Evolutionary conservation across 2,888 invertebrate species (phyloP), one percentile per base, ranked within the genome.

Genomic region (Drosophila mimetica): DNA sequence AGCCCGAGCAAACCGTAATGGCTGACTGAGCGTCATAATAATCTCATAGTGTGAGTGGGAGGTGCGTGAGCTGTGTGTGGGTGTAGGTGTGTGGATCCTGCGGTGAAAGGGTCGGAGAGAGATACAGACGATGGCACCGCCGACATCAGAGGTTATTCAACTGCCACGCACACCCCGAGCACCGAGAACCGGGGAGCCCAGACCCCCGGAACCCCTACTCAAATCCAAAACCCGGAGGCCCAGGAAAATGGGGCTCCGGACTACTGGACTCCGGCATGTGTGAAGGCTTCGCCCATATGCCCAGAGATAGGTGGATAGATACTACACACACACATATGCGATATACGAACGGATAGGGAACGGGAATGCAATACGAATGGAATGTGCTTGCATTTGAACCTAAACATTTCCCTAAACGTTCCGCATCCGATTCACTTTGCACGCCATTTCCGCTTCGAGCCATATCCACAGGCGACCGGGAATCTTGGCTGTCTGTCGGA

Each of bases 21-120:
- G 77, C 83, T 80, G 79, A 82, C 82, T 79, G 85, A 77, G 85
- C 76, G 86, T 82, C 82, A 82, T 83, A 83, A 84, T 86, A 84
- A 86, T 83, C 83, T 82, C 37, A 50, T 30, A 42, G 66, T 60
- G 60, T 59, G 61, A 47, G 53, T 46, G 44, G 46, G 60, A 42
- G 60, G 60, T 74, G 59, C 65, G 50, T 71, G 64, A 30, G 32
- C 37, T 25, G 42, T 58, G 50, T 54, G 44, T 34, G 42, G 22
- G 5, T 71, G 47, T 47, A 41, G 28, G 16, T 54, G 34, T 48
- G 55, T 39, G 71, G 75, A 80, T 84, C 84, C 80, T 81, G 25
- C 7, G 25, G 25, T 75, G 60, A 51, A 71, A 67, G 47, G 18
- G 52, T 44, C 50, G 47, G 42, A 55, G 48, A 54, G 53, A 63